These are phyloP conservation scores for Lepus timidus DNA, from an alignment of 2,113 vertebrate species.

Conservation along the genomic window DNA sequence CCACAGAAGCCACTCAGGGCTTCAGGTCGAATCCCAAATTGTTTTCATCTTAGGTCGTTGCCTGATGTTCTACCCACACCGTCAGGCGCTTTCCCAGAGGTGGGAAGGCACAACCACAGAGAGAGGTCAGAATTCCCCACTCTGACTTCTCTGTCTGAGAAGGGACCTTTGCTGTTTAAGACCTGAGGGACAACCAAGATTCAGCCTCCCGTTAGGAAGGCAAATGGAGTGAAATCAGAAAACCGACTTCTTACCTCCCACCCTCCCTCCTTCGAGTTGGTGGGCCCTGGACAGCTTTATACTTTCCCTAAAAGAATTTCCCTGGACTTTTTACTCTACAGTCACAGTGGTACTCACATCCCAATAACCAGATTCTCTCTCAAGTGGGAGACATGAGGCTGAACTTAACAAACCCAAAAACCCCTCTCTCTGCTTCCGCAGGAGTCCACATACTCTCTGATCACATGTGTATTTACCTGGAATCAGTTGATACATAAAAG, in stretches of 20 bases:
- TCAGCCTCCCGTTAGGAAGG: background rate
- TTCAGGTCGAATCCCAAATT: background rate
- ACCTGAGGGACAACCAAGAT: background rate
- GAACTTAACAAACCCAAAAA: background rate
- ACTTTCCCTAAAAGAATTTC: background rate
- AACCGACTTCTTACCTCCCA: background rate
- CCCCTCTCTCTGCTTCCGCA: background rate
- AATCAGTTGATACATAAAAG: no score
- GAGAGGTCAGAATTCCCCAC: background rate
- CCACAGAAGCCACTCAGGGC: background rate
- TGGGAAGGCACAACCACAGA: background rate
- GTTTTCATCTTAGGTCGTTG: background rate
- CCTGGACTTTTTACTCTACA: background rate
- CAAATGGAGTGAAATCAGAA: background rate
- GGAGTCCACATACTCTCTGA: background rate
- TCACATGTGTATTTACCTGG: background rate
- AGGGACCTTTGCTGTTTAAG: background rate
- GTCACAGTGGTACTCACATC: background rate
- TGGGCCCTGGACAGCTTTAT: background rate
- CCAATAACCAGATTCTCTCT: background rate
- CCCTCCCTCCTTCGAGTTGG: background rate
- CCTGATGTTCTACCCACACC: background rate
- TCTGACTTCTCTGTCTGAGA: background rate
- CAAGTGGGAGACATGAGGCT: background rate
- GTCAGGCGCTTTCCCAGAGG: background rate